These are phyloP conservation scores for Aphodius sticticus DNA, from an alignment of 2,888 invertebrate species.

Conservation along the genomic window DNA sequence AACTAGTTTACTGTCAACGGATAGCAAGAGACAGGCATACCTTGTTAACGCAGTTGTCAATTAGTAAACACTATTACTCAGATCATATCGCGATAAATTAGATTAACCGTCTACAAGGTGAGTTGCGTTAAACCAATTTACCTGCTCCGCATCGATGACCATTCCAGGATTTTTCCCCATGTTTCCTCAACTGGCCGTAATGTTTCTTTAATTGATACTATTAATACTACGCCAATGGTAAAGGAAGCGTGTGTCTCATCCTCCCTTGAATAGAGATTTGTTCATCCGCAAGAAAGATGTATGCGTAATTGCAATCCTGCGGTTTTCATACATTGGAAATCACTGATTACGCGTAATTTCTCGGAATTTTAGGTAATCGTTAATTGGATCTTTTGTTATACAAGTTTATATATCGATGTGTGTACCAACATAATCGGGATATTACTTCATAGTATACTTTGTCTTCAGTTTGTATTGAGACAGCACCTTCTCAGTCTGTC, in stretches of 20 bases:
- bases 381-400: neutral
- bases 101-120: constrained; percentile 32
- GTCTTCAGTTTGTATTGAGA: no score
- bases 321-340: neutral
- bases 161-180: neutral
- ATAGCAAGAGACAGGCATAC: neutral
- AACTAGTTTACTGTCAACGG: constrained; percentile 36
- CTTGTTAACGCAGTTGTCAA: constrained; percentile 43
- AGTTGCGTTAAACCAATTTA: neutral
- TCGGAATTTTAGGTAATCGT: neutral
- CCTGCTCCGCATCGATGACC: neutral
- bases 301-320: neutral
- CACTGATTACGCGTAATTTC: neutral
- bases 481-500: no score
- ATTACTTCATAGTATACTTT: no score
- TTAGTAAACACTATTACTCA: constrained; percentile 42
- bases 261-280: constrained; percentile 4
- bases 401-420: neutral
- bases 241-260: neutral
- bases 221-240: neutral
- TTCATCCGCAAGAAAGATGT: neutral
- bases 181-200: neutral
- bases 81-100: constrained; percentile 43
- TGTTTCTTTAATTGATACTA: neutral
- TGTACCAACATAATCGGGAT: neutral